phyloP scores from a whole-genome alignment of 2,888 invertebrate species.

The Hyles lineata region DNA sequence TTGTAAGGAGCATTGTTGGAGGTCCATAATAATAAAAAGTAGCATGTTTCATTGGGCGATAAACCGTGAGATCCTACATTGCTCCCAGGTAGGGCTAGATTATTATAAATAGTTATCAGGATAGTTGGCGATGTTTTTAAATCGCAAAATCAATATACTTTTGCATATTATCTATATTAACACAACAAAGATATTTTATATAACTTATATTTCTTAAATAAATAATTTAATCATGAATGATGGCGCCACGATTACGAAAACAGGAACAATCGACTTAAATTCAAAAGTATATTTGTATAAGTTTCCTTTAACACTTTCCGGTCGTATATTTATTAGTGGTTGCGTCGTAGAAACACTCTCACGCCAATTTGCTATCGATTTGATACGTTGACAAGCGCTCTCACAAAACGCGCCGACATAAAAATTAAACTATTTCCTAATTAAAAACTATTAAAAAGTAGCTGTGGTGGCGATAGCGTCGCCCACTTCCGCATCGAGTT shows the following conservation, averaged over 20 bases:
- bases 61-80: too few species aligned
- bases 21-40: too few species aligned
- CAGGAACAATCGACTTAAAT: constrained; percentile 16
- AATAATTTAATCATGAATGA: too few species aligned
- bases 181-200: too few species aligned
- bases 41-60: too few species aligned
- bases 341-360: constrained; percentile 62
- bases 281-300: not conserved
- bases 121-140: too few species aligned
- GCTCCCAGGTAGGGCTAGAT: too few species aligned
- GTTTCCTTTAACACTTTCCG: constrained; percentile 40
- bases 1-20: too few species aligned
- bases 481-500: constrained; percentile 79
- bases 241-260: too few species aligned
- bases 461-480: constrained; percentile 61
- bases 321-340: constrained; percentile 49
- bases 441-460: constrained; percentile 82
- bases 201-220: not conserved
- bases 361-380: constrained; percentile 70
- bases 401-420: constrained; percentile 58
- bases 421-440: constrained; percentile 84
- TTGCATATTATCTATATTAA: too few species aligned
- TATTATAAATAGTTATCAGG: too few species aligned
- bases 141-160: too few species aligned
- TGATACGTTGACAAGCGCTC: constrained; percentile 60